Conservation (phyloP, 2,888 invertebrate species). For the Polydesmus complanatus region DNA sequence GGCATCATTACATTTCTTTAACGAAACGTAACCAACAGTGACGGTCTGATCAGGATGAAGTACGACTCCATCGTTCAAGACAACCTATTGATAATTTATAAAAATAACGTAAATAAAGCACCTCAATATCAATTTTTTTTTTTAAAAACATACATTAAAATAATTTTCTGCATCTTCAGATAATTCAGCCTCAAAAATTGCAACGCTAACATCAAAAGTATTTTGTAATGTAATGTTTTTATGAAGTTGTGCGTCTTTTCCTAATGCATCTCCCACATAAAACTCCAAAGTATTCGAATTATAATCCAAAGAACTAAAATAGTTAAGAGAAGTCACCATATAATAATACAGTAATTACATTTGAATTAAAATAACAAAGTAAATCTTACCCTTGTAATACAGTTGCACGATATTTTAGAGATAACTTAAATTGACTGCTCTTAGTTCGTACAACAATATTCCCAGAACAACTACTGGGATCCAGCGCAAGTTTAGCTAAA, state of each 20-base stretch:
- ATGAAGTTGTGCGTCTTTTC: conserved; percentile 25
- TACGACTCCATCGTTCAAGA: conserved; percentile 1
- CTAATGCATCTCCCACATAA: conserved; percentile 28
- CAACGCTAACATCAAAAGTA: conserved; percentile 55
- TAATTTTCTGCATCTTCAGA: conserved; percentile 44
- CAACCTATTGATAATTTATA: neutral
- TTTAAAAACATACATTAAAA: conserved; percentile 42
- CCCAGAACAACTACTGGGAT: conserved; percentile 34
- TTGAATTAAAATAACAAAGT: conserved; percentile 6
- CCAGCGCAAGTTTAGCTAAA: conserved; percentile 33
- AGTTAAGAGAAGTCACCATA: conserved; percentile 12
- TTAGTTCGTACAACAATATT: conserved; percentile 39
- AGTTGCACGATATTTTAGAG: conserved; percentile 49
- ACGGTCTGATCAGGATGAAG: conserved; percentile 6
- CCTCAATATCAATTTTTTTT: neutral
- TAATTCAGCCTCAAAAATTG: conserved; percentile 54
- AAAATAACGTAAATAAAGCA: neutral
- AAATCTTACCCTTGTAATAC: conserved; percentile 18
- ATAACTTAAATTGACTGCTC: conserved; percentile 36
- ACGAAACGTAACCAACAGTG: conserved; percentile 11
- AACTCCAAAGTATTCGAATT: conserved; percentile 34
- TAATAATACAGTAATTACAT: neutral
- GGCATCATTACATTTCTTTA: conserved; percentile 27
- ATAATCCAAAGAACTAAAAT: conserved; percentile 34
- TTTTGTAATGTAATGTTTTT: conserved; percentile 51